Evolutionary conservation across 2,113 vertebrate species (phyloP).

Genomic region (Camelus bactrianus): DNA sequence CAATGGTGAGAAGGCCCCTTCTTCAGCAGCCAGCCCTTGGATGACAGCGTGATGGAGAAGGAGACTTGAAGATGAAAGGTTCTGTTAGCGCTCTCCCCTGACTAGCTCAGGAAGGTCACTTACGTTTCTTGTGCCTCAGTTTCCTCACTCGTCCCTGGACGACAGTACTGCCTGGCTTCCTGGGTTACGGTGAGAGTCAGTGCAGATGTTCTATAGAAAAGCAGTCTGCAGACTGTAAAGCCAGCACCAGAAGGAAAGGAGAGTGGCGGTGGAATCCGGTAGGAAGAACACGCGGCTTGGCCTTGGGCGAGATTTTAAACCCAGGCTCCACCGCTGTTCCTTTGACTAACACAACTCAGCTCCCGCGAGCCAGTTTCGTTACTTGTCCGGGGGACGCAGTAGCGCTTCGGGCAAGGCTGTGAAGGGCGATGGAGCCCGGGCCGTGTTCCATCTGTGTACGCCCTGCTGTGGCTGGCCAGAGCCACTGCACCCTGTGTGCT

Average conservation of each 20-base stretch:
- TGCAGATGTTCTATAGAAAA: not conserved
- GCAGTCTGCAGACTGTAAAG: not conserved
- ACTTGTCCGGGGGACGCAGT: not conserved
- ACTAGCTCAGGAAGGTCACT: not conserved
- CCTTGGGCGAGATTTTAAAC: conserved; percentile 48
- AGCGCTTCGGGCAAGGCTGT: not conserved
- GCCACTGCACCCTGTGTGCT: not conserved
- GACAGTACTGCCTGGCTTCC: not conserved
- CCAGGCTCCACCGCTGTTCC: not conserved
- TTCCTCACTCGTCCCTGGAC: not conserved
- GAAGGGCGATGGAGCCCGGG: not conserved
- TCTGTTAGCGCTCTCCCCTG: not conserved
- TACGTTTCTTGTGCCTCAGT: not conserved
- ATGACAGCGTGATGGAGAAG: not conserved
- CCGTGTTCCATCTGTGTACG: not conserved
- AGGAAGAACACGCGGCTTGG: not conserved
- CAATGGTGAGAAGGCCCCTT: not conserved
- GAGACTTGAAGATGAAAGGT: conserved; percentile 38
- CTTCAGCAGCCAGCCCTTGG: not conserved
- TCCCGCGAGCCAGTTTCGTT: not conserved
- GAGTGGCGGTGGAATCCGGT: not conserved
- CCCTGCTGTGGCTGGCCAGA: not conserved
- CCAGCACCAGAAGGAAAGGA: not conserved
- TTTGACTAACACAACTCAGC: not conserved
- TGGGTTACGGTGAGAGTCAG: not conserved